Evolutionary conservation across 37 sponge, comb jelly and placozoan genomes (phyloP).

Genomic region (Ianthella basta): DNA sequence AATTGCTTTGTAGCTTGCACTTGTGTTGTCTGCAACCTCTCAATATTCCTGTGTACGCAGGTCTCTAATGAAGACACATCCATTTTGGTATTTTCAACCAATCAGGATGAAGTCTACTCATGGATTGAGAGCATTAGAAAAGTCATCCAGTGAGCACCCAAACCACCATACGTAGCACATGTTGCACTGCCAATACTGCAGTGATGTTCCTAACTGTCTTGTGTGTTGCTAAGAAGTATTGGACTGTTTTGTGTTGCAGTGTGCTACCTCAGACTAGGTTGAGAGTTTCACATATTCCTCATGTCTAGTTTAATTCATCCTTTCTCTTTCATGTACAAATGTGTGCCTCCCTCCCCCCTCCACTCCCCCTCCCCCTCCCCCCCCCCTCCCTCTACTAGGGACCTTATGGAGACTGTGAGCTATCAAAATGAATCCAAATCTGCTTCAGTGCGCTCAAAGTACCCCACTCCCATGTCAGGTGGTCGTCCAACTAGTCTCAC

Average conservation of each 20-base stretch:
- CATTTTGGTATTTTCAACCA: conserved; percentile 40
- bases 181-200: neutral
- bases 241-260: too few relatives aligned
- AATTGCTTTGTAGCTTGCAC: too few relatives aligned
- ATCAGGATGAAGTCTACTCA: conserved; percentile 35
- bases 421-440: neutral
- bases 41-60: neutral
- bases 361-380: neutral
- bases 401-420: conserved; percentile 30
- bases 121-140: conserved; percentile 51
- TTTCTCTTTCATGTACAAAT: too few relatives aligned
- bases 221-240: neutral
- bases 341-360: too few relatives aligned
- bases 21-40: too few relatives aligned
- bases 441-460: neutral
- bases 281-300: too few relatives aligned
- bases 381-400: neutral
- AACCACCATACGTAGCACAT: neutral
- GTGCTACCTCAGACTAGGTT: too few relatives aligned
- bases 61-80: conserved; percentile 60
- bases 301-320: too few relatives aligned
- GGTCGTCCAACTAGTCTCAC: too few relatives aligned
- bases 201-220: neutral
- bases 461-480: too few relatives aligned
- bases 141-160: conserved; percentile 40